phyloP scores from a whole-genome alignment of 2,888 invertebrate genomes.

The Heliconius ethilla region DNA sequence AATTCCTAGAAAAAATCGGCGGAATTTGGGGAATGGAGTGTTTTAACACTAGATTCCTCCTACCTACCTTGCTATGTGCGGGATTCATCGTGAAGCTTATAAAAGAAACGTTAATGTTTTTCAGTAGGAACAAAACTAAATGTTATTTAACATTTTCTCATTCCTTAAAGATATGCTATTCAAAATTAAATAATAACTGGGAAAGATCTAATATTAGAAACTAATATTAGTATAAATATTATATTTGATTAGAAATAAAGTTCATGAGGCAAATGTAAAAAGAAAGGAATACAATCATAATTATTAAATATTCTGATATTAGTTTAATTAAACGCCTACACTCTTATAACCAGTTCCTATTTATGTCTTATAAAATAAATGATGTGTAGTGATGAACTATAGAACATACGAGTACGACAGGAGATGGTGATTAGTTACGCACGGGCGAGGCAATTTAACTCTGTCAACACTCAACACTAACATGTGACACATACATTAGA shows the following conservation, averaged over 20 bases:
- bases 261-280: too few relatives aligned
- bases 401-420: neutral
- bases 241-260: neutral
- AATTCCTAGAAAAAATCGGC: too few relatives aligned
- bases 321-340: neutral
- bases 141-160: neutral
- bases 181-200: neutral
- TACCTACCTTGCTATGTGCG: too few relatives aligned
- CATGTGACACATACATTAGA: constrained; percentile 37
- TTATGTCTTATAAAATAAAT: constrained; percentile 5
- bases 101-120: neutral
- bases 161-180: neutral
- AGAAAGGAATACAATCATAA: too few relatives aligned
- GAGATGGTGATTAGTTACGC: constrained; percentile 27
- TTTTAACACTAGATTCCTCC: too few relatives aligned
- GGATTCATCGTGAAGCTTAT: too few relatives aligned
- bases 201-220: too few relatives aligned
- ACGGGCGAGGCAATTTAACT: constrained; percentile 34
- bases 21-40: too few relatives aligned
- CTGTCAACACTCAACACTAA: constrained; percentile 41
- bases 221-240: neutral
- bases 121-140: neutral
- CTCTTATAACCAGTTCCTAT: neutral
- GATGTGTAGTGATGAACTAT: neutral
- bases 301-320: neutral